phyloP scores from a whole-genome alignment of 2,888 invertebrate genomes.

The Drosophila cyrtoloma region DNA sequence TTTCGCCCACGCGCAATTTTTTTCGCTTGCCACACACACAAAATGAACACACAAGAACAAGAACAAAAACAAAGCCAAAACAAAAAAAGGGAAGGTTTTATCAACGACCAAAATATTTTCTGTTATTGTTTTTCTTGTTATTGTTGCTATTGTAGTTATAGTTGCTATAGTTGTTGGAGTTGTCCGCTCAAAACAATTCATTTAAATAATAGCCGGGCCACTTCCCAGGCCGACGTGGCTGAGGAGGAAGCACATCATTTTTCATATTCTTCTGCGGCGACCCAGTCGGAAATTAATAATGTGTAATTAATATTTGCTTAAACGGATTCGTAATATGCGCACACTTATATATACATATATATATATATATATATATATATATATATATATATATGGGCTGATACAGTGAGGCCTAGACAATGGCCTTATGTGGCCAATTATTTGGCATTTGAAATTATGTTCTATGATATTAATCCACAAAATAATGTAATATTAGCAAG shows the following conservation, averaged over 20 bases:
- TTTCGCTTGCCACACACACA: slow-evolving; percentile 24
- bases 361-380: neutral
- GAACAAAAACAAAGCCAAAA: slow-evolving; percentile 10
- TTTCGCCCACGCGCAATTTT: slow-evolving; percentile 66
- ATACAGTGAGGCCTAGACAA: neutral
- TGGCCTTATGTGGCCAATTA: neutral
- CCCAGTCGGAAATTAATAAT: slow-evolving; percentile 73
- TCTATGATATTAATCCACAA: too few relatives aligned
- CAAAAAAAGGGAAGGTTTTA: slow-evolving; percentile 51
- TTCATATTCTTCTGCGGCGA: slow-evolving; percentile 62
- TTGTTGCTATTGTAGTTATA: neutral
- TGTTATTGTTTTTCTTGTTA: slow-evolving; percentile 17
- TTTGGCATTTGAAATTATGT: neutral
- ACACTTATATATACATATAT: neutral
- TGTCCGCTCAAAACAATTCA: slow-evolving; percentile 75
- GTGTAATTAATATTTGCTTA: slow-evolving; percentile 75
- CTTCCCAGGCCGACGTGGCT: slow-evolving; percentile 46
- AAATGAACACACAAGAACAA: neutral
- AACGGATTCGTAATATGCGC: slow-evolving; percentile 37
- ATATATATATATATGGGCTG: neutral
- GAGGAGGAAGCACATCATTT: slow-evolving; percentile 72
- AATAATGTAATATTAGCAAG: neutral
- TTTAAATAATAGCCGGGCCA: slow-evolving; percentile 76
- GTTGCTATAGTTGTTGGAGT: slow-evolving; percentile 30
- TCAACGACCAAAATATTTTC: slow-evolving; percentile 45